Conservation (phyloP, 2,797 vertebrate species). For the Chelon labrosus region DNA sequence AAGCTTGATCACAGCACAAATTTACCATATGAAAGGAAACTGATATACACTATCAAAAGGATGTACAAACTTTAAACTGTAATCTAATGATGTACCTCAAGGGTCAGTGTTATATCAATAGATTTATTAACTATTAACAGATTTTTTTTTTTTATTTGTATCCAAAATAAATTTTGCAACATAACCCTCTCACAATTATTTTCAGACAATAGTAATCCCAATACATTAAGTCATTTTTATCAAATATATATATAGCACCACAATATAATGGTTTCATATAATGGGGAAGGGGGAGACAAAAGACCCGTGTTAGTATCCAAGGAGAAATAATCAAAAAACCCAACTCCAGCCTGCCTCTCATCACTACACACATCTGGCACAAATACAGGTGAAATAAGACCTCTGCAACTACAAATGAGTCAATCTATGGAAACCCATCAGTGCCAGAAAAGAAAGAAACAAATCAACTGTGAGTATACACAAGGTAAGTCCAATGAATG, state of each 20-base stretch:
- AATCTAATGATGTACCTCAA: slow-evolving; percentile 90
- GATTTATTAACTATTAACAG: slow-evolving; percentile 80
- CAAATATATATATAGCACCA: slow-evolving; percentile 96
- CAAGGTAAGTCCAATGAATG: too few relatives aligned
- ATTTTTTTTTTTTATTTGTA: slow-evolving; percentile 84
- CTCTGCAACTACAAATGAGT: too few relatives aligned
- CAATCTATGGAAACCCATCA: slow-evolving; percentile 9
- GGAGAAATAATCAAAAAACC: slow-evolving; percentile 58
- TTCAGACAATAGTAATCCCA: slow-evolving; percentile 94
- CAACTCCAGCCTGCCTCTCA: slow-evolving; percentile 32
- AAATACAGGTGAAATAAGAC: neutral
- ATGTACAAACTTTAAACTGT: slow-evolving; percentile 95
- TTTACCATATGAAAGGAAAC: slow-evolving; percentile 94
- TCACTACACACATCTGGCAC: slow-evolving; percentile 14
- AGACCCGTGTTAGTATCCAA: slow-evolving; percentile 98
- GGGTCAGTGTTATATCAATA: slow-evolving; percentile 87
- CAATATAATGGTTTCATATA: slow-evolving; percentile 93
- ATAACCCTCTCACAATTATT: slow-evolving; percentile 91
- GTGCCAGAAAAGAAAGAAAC: neutral
- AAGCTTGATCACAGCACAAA: slow-evolving; percentile 92
- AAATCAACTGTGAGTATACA: too few relatives aligned
- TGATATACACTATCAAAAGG: slow-evolving; percentile 89
- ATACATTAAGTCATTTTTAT: slow-evolving; percentile 92
- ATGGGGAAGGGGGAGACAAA: slow-evolving; percentile 87
- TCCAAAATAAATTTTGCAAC: slow-evolving; percentile 96